A percentile compares a stretch with the other conserved stretches of the same genome.
These are phyloP conservation scores for Yponomeuta evonymella DNA, from an alignment of 2,888 invertebrate species.

Conservation along the genomic window DNA sequence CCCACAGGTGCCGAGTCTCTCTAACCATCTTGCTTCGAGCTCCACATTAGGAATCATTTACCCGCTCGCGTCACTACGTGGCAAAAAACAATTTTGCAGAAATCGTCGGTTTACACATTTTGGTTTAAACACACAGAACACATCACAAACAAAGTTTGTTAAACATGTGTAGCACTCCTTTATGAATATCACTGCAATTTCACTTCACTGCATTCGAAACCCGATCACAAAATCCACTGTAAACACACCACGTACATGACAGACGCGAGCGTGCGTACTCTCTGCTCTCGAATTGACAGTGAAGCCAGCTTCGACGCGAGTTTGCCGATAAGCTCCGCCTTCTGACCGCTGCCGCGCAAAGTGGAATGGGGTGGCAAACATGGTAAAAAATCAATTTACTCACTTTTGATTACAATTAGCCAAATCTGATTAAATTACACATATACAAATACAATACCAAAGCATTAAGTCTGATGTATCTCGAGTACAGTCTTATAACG, in stretches of 20 bases:
- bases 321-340: slow-evolving; percentile 76
- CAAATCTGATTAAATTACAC: too few species aligned
- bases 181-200: slow-evolving; percentile 63
- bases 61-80: slow-evolving; percentile 79
- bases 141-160: slow-evolving; percentile 58
- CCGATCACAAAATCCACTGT: slow-evolving; percentile 70
- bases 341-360: slow-evolving; percentile 77
- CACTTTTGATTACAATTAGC: too few species aligned
- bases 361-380: slow-evolving; percentile 59
- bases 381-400: not conserved
- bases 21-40: slow-evolving; percentile 99
- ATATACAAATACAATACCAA: too few species aligned
- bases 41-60: slow-evolving; percentile 91
- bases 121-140: slow-evolving; percentile 59
- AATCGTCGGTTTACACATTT: slow-evolving; percentile 72
- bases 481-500: too few species aligned
- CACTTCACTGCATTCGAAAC: slow-evolving; percentile 73
- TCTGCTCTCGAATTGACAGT: slow-evolving; percentile 74
- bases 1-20: slow-evolving; percentile 99
- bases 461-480: too few species aligned
- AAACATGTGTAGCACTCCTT: slow-evolving; percentile 59
- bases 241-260: slow-evolving; percentile 65
- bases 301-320: slow-evolving; percentile 72
- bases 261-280: slow-evolving; percentile 73
- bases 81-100: slow-evolving; percentile 76